Base-by-base conservation (phyloP, 1,140 invertebrate species). In the Leptinotarsa texana region DNA sequence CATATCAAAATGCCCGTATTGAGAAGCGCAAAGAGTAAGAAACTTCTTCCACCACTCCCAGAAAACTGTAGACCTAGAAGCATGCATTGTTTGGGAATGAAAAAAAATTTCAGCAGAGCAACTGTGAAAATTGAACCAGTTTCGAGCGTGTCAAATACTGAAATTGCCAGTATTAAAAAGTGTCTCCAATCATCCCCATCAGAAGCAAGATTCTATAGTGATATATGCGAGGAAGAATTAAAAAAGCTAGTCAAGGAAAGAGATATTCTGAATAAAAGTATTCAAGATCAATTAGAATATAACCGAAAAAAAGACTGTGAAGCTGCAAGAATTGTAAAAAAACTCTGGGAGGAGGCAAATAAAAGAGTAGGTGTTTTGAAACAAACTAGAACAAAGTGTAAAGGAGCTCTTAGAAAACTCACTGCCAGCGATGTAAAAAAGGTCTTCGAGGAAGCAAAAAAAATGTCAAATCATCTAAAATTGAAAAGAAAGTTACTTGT, bases 381-480 rank as follows among this genome's bases (percentile, higher is more conserved):
- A 48, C 33, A 69, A 18, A 22, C n/a, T 15, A 65, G 47, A 42
- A 22, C 2, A 18, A 63, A 65, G 22, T 11, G 71, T 48, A 70
- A 61, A 21, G 13, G n/a, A 21, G 18, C 24, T n/a, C 18, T 51
- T 13, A 70, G 49, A 2, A 57, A 27, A 22, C 71, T 73, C n/a
- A 27, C 13, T 8, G 22, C 24, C 4, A 48, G 18, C n/a, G 71
- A 63, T 15, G 63, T 73, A 13, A 62, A 27, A 42, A 73, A 48
- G 48, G 47, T 73, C 5, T 73, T 63, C 18, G 61, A 73, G 17
- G 42, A 47, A 17, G 62, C 71, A 3, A 73, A 73, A 61, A 73
- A 65, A 65, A 47, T 73, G 24, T 73, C 71, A 33, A 73, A 73
- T 42, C 71, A 73, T 13, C 13, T 65, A n/a, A 73, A 73, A 49